These are phyloP conservation scores for Platyrinchus mystaceus DNA, from an alignment of 2,797 vertebrate genomes.

Conservation along the genomic window DNA sequence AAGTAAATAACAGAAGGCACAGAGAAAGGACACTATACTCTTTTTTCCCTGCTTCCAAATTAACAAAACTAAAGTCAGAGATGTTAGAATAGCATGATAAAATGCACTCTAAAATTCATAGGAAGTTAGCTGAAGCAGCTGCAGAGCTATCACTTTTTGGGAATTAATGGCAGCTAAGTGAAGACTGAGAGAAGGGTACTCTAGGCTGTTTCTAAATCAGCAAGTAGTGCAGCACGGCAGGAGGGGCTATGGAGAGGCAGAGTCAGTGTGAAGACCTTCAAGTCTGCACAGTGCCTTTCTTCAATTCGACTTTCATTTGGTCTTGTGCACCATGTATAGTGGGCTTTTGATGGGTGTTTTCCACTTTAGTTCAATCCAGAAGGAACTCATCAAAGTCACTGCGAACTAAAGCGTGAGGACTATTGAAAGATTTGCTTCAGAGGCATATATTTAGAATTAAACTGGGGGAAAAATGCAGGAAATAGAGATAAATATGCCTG, in stretches of 20 bases:
- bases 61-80: neutral
- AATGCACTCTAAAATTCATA: neutral
- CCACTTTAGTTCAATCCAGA: neutral
- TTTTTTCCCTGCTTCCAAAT: neutral
- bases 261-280: neutral
- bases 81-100: neutral
- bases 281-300: neutral
- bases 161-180: neutral
- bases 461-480: neutral
- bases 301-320: neutral
- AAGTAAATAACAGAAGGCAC: neutral
- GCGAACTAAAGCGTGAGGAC: neutral
- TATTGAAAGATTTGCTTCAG: neutral
- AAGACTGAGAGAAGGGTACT: neutral
- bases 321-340: neutral
- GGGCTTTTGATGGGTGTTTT: neutral
- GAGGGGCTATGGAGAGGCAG: neutral
- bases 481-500: neutral
- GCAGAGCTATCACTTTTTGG: neutral
- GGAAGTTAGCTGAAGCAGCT: neutral
- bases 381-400: neutral
- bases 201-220: neutral
- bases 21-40: neutral
- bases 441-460: neutral
- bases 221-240: neutral